Percentiles rank a stretch among this genome's conserved stretches.
Conservation (phyloP, 2,797 vertebrate species). For the Aselliscus stoliczkanus region DNA sequence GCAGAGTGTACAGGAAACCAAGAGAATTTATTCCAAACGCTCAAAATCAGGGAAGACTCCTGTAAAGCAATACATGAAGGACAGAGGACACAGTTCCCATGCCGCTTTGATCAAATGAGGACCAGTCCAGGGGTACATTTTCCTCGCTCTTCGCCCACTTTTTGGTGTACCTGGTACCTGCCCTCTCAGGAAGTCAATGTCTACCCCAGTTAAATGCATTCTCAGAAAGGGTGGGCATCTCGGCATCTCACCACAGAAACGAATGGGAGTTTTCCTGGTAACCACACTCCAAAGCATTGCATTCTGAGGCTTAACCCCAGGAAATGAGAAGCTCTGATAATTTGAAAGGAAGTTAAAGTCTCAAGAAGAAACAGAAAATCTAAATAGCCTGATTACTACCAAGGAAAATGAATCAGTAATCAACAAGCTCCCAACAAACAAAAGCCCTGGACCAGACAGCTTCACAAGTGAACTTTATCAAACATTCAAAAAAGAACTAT, state of each 20-base stretch:
- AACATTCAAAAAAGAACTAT: no score
- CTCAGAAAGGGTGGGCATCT: not conserved
- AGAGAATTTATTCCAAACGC: not conserved
- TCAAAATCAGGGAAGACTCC: not conserved
- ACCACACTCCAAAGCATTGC: not conserved
- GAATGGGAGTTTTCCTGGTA: not conserved
- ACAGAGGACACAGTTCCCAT: no score
- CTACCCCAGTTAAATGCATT: not conserved
- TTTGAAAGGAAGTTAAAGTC: not conserved
- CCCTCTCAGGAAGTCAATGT: rapidly evolving
- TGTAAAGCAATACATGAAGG: not conserved
- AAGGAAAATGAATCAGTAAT: no score
- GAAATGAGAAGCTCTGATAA: not conserved
- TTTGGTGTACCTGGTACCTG: no score
- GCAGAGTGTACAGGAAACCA: not conserved
- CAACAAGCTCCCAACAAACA: no score
- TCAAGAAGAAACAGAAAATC: no score
- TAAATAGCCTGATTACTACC: no score
- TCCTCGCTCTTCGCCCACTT: not conserved
- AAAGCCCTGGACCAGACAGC: no score
- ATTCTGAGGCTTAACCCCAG: not conserved
- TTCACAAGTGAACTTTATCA: no score
- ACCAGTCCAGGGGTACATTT: no score
- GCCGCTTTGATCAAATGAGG: not conserved
- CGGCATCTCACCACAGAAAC: rapidly evolving